A percentile compares a stretch with the other conserved stretches of the same genome.
phyloP scores from a whole-genome alignment of 2,888 invertebrate genomes.

The Polyommatus iphigenia region DNA sequence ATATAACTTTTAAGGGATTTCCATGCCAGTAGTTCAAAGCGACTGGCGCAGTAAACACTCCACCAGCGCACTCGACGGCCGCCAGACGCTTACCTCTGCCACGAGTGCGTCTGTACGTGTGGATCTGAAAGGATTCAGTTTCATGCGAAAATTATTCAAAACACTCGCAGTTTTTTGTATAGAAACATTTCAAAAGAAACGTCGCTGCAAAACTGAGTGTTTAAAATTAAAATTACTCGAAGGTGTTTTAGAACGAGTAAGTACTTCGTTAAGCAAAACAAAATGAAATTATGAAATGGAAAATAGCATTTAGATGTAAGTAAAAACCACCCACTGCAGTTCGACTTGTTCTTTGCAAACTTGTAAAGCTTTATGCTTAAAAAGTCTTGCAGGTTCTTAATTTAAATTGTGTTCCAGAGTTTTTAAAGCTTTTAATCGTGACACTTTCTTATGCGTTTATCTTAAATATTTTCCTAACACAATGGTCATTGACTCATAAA shows the following conservation, averaged over 20 bases:
- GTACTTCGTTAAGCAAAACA: neutral
- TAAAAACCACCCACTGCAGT: neutral
- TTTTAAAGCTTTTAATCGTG: too few species aligned
- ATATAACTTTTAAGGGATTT: neutral
- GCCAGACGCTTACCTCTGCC: constrained; percentile 53
- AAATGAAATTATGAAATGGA: neutral
- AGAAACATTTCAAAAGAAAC: constrained; percentile 30
- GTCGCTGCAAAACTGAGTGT: constrained; percentile 7
- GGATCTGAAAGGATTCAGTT: constrained; percentile 56
- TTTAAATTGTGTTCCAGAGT: neutral
- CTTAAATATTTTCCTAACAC: neutral
- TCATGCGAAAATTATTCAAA: constrained; percentile 43
- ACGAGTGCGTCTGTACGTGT: constrained; percentile 45
- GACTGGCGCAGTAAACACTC: neutral
- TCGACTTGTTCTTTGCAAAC: neutral
- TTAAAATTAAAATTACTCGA: constrained; percentile 26
- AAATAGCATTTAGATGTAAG: neutral
- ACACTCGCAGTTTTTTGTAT: constrained; percentile 32
- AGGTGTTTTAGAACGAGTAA: neutral
- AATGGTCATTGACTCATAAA: constrained; percentile 24
- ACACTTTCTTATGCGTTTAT: neutral
- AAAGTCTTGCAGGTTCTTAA: neutral
- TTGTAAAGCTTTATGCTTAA: neutral
- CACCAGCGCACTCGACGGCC: constrained; percentile 52
- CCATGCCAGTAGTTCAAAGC: neutral